Conservation (phyloP, 2,888 invertebrate species). For the Synanthedon andrenaeformis region DNA sequence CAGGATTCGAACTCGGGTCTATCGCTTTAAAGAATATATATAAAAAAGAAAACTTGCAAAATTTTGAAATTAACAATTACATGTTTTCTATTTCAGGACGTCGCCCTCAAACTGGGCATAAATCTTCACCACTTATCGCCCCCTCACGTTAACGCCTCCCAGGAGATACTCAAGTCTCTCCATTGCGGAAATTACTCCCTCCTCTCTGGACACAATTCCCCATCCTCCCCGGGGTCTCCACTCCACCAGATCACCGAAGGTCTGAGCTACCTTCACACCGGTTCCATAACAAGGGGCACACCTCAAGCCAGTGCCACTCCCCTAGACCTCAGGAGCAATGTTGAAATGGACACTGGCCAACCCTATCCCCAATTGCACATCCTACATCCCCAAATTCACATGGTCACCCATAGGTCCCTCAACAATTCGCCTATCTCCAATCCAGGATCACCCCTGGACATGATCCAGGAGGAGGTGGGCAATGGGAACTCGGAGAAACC, state of each 20-base stretch:
- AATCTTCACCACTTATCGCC: conserved; percentile 48
- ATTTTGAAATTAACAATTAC: neutral
- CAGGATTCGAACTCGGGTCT: too few relatives aligned
- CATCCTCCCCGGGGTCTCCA: conserved; percentile 52
- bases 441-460: conserved; percentile 78
- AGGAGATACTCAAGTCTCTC: conserved; percentile 34
- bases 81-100: conserved; percentile 27
- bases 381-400: conserved; percentile 51
- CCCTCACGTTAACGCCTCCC: conserved; percentile 38
- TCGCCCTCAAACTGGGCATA: conserved; percentile 67
- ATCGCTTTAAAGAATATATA: too few relatives aligned
- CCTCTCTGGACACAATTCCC: conserved; percentile 32
- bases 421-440: conserved; percentile 74
- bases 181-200: conserved; percentile 38
- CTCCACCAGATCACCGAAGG: conserved; percentile 77
- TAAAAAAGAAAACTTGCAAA: too few relatives aligned
- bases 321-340: conserved; percentile 61
- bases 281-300: conserved; percentile 75
- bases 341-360: conserved; percentile 65
- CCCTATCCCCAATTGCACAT: conserved; percentile 40
- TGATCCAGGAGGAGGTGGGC: conserved; percentile 78
- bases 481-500: conserved; percentile 38
- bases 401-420: conserved; percentile 64
- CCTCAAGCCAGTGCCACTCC: conserved; percentile 72
- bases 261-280: conserved; percentile 80